These are phyloP conservation scores for Bhutanitis thaidina DNA, from an alignment of 2,888 invertebrate species.

Conservation along the genomic window DNA sequence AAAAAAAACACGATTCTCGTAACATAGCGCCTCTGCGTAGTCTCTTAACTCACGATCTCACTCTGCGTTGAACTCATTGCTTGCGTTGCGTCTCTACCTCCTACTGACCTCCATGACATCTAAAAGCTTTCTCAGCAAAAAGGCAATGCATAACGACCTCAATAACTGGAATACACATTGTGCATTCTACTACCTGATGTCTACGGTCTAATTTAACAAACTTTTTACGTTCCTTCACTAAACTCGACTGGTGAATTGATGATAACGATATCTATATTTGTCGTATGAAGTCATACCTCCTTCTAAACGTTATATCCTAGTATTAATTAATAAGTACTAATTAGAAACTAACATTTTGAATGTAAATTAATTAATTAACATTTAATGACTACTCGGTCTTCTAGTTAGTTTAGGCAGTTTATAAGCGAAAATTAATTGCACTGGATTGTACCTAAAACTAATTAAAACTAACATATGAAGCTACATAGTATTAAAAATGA, in stretches of 20 bases:
- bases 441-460: no score
- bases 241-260: background rate
- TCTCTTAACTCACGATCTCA: slow-evolving; percentile 5
- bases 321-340: no score
- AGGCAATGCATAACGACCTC: slow-evolving; percentile 47
- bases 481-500: background rate
- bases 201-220: slow-evolving; percentile 23
- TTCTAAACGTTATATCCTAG: background rate
- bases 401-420: no score
- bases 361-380: no score
- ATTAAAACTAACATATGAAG: no score
- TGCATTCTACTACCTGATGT: slow-evolving; percentile 25
- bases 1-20: no score
- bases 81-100: slow-evolving; percentile 17
- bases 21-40: background rate
- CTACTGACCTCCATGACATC: slow-evolving; percentile 42
- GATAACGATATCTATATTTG: background rate
- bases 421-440: no score
- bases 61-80: slow-evolving; percentile 12
- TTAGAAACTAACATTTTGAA: no score
- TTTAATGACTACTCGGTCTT: no score
- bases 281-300: slow-evolving; percentile 7
- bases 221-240: slow-evolving; percentile 20
- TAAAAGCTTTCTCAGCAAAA: slow-evolving; percentile 49
- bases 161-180: slow-evolving; percentile 36